Evolutionary conservation across 2,888 invertebrate species (phyloP), one percentile per base, ranked within the genome.

Genomic region (Rhamphomyia laevipes): DNA sequence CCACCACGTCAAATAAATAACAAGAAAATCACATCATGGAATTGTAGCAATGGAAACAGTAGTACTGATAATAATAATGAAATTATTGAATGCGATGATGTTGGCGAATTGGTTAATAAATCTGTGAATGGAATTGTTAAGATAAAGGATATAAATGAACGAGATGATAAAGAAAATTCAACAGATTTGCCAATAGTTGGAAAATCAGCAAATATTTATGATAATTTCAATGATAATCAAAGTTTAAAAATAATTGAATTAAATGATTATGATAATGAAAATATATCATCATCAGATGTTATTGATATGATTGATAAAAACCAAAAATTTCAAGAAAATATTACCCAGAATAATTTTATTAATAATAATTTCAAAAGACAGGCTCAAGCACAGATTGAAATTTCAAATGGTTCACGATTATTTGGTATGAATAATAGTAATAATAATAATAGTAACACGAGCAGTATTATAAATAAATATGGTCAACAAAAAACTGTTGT

Each of bases 401-500:
- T 54, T 30, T 47, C 46, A 13, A 44, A 47, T 37, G 54, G 54
- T 13, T 46, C 54, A 18, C 43, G 54, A 31, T 42, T 54, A 30
- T 54, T 54, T 47, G 54, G 52, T 18, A 51, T 23, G 38, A 18
- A 35, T 13, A n/a, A n/a, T 35, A n/a, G 9, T 13, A 33, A 33
- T 13, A 33, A 9, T 33, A 33, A 33, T 35, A n/a, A n/a, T 35
- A 7, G 2, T 11, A 30, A 30, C 30, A 30, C 11, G 6, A 30
- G 11, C 30, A 30, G 11, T 30, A 9, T 30, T 7, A n/a, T n/a
- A n/a, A 35, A n/a, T 35, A 35, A 35, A n/a, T n/a, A 35, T 35
- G n/a, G n/a, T 35, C 55, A 51, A 11, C 66, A 66, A 37, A 69
- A 70, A 53, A 76, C 75, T 7, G 66, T 75, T 13, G 73, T 75